Evolutionary conservation across 2,797 vertebrate genomes (phyloP), one percentile per base, ranked within the genome.

Genomic region (Oreortyx pictus): DNA sequence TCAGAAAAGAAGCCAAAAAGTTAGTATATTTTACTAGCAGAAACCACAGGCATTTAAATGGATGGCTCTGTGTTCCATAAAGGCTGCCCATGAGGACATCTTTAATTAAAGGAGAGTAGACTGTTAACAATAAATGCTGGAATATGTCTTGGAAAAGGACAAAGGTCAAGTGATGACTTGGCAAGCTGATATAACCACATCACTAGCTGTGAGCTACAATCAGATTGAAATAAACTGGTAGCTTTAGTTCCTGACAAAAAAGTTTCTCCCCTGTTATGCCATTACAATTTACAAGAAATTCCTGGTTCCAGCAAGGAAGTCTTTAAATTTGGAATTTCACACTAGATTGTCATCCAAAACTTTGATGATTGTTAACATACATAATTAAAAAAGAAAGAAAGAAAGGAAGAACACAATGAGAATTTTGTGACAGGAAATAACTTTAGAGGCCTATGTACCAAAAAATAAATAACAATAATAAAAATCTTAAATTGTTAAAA

Each of bases 371-470:
- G 24, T 16, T 88, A 62, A 47, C 43, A 35, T 50, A 59, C 39
- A 75, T 95, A 90, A 93, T 92, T 86, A 75, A 89, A 94, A 90
- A 81, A 37, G 25, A 25, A 50, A 31, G 25, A 19, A 29, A 31
- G 39, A 39, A 39, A n/a, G 22, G 35, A 35, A 35, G 14, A n/a
- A 71, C 18, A 50, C 29, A 88, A 19, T 27, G 78, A 76, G 18
- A 89, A 82, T 81, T 94, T 88, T 86, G 75, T 60, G 35, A 66
- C 71, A 70, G 77, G 89, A 96, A 93, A 89, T 78, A 89, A 80
- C 33, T 75, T 89, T 84, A 75, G 81, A 91, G 72, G 47, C 50
- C 56, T 24, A 39, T 78, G 39, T 60, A 68, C 0, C 14, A 68
- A 52, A 82, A 71, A 71, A 41, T 41, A 41, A 41, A 41, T 41